These are phyloP conservation scores for Narcine bancroftii DNA, from an alignment of 2,113 vertebrate genomes.

Conservation along the genomic window DNA sequence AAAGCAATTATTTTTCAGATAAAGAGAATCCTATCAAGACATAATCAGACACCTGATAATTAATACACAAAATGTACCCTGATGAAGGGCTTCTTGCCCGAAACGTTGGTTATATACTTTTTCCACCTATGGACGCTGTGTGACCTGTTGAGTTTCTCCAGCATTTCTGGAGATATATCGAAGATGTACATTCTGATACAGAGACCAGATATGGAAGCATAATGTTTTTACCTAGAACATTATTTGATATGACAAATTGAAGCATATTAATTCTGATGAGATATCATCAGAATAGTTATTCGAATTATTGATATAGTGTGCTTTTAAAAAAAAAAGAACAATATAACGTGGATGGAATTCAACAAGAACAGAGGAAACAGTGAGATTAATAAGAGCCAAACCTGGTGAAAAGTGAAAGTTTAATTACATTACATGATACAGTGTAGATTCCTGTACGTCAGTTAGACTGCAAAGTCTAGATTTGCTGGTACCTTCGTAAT, in stretches of 20 bases:
- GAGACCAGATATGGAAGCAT: background rate
- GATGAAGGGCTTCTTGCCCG: too few relatives aligned
- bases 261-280: background rate
- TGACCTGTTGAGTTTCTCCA: too few relatives aligned
- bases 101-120: too few relatives aligned
- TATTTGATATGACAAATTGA: background rate
- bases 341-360: too few relatives aligned
- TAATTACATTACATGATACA: background rate
- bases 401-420: background rate
- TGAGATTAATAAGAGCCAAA: background rate
- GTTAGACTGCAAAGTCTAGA: background rate
- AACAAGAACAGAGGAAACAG: background rate
- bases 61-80: too few relatives aligned
- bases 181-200: background rate
- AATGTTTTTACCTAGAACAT: background rate
- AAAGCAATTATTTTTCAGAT: slow-evolving; percentile 9
- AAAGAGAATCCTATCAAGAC: background rate
- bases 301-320: too few relatives aligned
- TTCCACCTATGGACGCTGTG: too few relatives aligned
- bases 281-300: background rate
- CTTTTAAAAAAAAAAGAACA: too few relatives aligned
- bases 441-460: background rate
- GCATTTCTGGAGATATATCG: too few relatives aligned
- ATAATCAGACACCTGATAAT: background rate
- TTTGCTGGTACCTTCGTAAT: background rate